phyloP scores from a whole-genome alignment of 2,888 invertebrate genomes.

The Bursaphelenchus okinawaensis region DNA sequence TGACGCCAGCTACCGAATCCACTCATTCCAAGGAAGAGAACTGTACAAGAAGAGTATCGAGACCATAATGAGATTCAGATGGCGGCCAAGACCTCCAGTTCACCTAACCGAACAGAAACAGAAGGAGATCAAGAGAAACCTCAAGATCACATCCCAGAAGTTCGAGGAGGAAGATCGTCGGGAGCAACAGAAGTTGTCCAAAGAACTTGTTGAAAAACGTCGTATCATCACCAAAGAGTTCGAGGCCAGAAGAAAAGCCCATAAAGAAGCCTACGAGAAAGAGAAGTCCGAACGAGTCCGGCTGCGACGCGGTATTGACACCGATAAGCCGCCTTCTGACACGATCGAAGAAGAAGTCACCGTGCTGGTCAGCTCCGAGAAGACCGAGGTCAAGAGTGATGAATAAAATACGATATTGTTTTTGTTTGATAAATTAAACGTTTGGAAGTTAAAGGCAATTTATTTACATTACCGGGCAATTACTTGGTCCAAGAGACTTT shows the following conservation, averaged over 20 bases:
- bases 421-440: background rate
- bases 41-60: slow-evolving; percentile 79
- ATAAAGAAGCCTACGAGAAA: slow-evolving; percentile 26
- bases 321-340: slow-evolving; percentile 34
- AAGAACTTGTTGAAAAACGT: slow-evolving; percentile 35
- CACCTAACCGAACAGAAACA: slow-evolving; percentile 77
- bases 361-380: slow-evolving; percentile 43
- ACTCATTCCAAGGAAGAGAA: slow-evolving; percentile 81
- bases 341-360: slow-evolving; percentile 51
- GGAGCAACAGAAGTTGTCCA: slow-evolving; percentile 51
- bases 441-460: background rate
- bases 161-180: slow-evolving; percentile 83
- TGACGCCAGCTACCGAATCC: slow-evolving; percentile 84
- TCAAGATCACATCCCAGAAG: slow-evolving; percentile 90
- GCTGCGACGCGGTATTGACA: slow-evolving; percentile 40
- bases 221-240: slow-evolving; percentile 46
- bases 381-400: slow-evolving; percentile 7
- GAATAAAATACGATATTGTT: background rate
- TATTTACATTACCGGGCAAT: slow-evolving; percentile 9
- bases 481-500: slow-evolving; percentile 58
- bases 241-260: slow-evolving; percentile 36
- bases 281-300: slow-evolving; percentile 28
- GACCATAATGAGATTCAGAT: slow-evolving; percentile 85
- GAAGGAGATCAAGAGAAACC: slow-evolving; percentile 84
- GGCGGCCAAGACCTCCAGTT: slow-evolving; percentile 88